Conservation (phyloP, 2,888 invertebrate genomes). For the Drosophila infuscata region DNA sequence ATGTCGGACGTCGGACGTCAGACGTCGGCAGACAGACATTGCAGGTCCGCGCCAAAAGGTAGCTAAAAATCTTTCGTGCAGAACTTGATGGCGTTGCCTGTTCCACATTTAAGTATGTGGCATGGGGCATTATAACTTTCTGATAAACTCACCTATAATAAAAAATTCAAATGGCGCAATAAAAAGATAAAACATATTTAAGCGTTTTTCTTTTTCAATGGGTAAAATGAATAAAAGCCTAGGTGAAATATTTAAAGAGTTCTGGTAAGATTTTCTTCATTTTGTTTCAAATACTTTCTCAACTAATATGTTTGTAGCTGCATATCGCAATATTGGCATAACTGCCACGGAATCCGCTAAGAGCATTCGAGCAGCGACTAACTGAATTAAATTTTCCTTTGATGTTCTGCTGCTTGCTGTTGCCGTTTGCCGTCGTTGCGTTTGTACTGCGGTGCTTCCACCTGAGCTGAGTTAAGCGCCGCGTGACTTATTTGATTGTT, state of each 20-base stretch:
- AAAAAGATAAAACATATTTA: not conserved
- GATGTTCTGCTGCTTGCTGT: slow-evolving; percentile 44
- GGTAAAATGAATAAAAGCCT: not conserved
- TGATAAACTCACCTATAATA: not conserved
- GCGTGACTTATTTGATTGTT: slow-evolving; percentile 82
- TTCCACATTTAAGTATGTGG: slow-evolving; percentile 32
- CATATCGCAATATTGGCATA: not conserved
- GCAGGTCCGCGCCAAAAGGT: slow-evolving; percentile 60
- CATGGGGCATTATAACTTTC: slow-evolving; percentile 30
- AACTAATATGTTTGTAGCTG: not conserved
- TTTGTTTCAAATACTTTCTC: not conserved
- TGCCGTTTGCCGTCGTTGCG: slow-evolving; percentile 33
- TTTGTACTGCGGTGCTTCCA: slow-evolving; percentile 58
- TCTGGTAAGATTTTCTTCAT: not conserved
- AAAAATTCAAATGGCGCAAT: not conserved
- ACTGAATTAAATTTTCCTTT: slow-evolving; percentile 20
- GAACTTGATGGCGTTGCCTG: slow-evolving; percentile 59
- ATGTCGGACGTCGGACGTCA: slow-evolving; percentile 9
- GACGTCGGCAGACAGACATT: slow-evolving; percentile 20
- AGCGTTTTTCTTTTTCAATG: not conserved
- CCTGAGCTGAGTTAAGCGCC: slow-evolving; percentile 75
- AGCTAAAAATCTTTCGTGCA: slow-evolving; percentile 80
- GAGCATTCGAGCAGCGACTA: slow-evolving; percentile 32
- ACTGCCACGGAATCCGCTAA: not conserved
- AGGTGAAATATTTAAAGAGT: not conserved